These are phyloP conservation scores for Cryptomyrus ogoouensis DNA, from an alignment of 2,113 vertebrate species.

Conservation along the genomic window DNA sequence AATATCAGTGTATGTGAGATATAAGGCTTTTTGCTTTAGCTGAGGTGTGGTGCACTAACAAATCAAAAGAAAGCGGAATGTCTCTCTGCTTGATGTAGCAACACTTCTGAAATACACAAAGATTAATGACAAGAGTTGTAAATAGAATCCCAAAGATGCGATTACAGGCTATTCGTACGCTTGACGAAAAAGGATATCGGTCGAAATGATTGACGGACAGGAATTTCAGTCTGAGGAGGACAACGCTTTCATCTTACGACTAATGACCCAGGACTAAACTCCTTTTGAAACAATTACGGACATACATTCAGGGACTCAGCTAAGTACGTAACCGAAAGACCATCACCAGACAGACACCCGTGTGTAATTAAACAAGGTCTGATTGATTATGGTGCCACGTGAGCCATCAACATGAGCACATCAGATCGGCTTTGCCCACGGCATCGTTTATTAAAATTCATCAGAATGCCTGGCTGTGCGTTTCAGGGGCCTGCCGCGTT, in stretches of 20 bases:
- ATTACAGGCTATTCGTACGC: slow-evolving; percentile 25
- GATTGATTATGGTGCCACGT: slow-evolving; percentile 35
- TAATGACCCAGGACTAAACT: slow-evolving; percentile 38
- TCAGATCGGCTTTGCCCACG: slow-evolving; percentile 25
- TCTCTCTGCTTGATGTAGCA: too few relatives aligned
- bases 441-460: slow-evolving; percentile 32
- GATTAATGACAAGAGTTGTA: slow-evolving; percentile 11
- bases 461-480: not conserved
- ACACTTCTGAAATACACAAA: slow-evolving; percentile 14
- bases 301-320: slow-evolving; percentile 10
- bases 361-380: slow-evolving; percentile 41
- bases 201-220: not conserved
- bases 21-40: not conserved
- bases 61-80: not conserved
- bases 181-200: slow-evolving; percentile 23
- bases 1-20: not conserved
- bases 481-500: not conserved
- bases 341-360: slow-evolving; percentile 14
- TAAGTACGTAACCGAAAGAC: slow-evolving; percentile 19
- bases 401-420: slow-evolving; percentile 30
- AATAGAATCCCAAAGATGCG: slow-evolving; percentile 24
- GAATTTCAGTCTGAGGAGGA: slow-evolving; percentile 4
- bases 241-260: slow-evolving; percentile 30
- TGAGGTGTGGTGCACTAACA: not conserved
- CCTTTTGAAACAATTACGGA: slow-evolving; percentile 36